Evolutionary conservation across 2,888 invertebrate genomes (phyloP), one percentile per base, ranked within the genome.

Genomic region (Alcis repandata): DNA sequence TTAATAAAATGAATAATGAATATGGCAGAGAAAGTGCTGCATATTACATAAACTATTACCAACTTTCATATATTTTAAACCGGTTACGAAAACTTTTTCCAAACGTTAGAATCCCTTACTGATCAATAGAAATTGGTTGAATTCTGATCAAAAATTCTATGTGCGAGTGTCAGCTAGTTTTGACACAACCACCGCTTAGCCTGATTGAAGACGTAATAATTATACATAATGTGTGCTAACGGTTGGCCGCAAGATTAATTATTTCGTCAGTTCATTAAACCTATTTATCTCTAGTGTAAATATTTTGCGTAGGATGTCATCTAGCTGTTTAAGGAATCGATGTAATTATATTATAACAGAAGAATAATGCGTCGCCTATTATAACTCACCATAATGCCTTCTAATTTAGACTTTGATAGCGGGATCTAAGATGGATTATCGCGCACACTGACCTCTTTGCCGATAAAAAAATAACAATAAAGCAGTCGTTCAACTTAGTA

Each of bases 51-150:
- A 51, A 67, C 72, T 81, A 85, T 81, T 82, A 76, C 78, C 79
- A 83, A 87, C 90, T 90, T 90, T 89, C 89, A 77, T 91, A 87
- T 84, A 78, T 84, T 81, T 77, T 41, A 73, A 80, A 87, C 88
- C 82, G 87, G 88, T 88, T 86, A 71, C 74, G 74, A 79, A 79
- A 67, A 74, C 74, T 81, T 58, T 61, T 59, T 40, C 48, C 53
- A 38, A 10, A 15, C 13, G n/a, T 40, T 40, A n/a, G 15, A 3
- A 36, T 36, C 36, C 36, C 36, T 9, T 36, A 36, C 1, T 36
- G 36, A 11, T 11, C 3, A 9, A 36, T 11, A 11, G 11, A 8
- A 36, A 9, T 11, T 11, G 9, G 36, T 41, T 17, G 15, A 17
- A 41, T n/a, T 8, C 9, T 13, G 36, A 36, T 36, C 7, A 13